phyloP scores from a whole-genome alignment of 2,888 invertebrate genomes.

The Pachliopta kotzebuea region DNA sequence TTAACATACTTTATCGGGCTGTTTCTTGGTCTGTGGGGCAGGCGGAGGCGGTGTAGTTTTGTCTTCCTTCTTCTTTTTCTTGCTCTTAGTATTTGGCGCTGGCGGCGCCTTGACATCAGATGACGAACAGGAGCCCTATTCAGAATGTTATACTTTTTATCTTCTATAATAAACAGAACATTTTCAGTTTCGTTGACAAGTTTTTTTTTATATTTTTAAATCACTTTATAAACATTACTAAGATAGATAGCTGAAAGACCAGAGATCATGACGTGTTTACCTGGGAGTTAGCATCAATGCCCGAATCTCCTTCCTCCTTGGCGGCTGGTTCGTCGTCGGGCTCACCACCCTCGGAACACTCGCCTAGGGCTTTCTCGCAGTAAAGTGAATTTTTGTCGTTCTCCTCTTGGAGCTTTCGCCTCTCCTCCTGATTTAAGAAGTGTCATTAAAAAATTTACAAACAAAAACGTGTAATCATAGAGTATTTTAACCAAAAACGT shows the following conservation, averaged over 20 bases:
- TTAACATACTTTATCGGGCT: conserved; percentile 61
- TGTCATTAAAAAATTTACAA: background rate
- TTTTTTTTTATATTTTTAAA: no score
- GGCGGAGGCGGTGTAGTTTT: conserved; percentile 52
- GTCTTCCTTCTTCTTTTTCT: conserved; percentile 73
- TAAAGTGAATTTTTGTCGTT: conserved; percentile 86
- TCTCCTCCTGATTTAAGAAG: conserved; percentile 81
- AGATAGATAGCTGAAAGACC: background rate
- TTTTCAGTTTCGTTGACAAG: background rate
- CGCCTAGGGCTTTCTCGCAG: conserved; percentile 84
- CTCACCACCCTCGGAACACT: conserved; percentile 80
- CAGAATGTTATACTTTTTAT: background rate
- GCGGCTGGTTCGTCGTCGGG: conserved; percentile 68
- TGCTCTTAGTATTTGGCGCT: conserved; percentile 83
- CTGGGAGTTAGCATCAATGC: conserved; percentile 93
- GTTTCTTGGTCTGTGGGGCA: conserved; percentile 53
- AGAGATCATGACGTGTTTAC: conserved; percentile 37
- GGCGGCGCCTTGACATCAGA: conserved; percentile 89
- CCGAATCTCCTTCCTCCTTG: conserved; percentile 93
- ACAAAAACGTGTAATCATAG: no score
- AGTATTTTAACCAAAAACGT: no score
- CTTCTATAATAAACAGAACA: no score
- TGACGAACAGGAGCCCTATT: conserved; percentile 89
- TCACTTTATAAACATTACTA: background rate
- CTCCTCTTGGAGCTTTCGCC: conserved; percentile 88